Evolutionary conservation across 1,140 invertebrate species (phyloP).

Genomic region (Hylyphantes graminicola): DNA sequence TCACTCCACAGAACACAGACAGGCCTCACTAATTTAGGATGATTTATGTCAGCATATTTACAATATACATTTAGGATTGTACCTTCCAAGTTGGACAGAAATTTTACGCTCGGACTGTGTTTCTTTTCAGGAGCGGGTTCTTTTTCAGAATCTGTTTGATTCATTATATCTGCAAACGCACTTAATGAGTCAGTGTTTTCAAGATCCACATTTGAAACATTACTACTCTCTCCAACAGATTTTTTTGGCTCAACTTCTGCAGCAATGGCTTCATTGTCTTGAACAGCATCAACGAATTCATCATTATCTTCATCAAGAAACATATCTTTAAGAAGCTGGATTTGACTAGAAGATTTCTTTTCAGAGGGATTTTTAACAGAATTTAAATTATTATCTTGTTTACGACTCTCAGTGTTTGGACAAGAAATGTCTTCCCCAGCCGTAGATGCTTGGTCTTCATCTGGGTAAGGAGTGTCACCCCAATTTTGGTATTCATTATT

Average conservation of each 20-base stretch:
- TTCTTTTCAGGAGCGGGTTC: not conserved
- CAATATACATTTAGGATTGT: constrained; percentile 23
- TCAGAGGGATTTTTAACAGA: not conserved
- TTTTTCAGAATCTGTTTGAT: not conserved
- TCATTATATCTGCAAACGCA: too few species aligned
- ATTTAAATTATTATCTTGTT: not conserved
- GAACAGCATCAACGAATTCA: not conserved
- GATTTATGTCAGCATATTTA: constrained; percentile 28
- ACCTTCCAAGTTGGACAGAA: constrained; percentile 13
- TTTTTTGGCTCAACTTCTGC: too few species aligned
- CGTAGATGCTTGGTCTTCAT: not conserved
- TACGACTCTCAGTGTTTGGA: not conserved
- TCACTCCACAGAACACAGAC: constrained; percentile 27
- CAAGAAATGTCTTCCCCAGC: not conserved
- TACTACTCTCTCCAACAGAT: not conserved
- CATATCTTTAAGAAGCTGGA: not conserved
- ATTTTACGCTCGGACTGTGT: not conserved
- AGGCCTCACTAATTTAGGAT: not conserved
- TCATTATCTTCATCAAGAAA: not conserved
- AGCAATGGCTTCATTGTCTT: not conserved
- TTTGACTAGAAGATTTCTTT: not conserved
- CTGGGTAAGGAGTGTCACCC: constrained; percentile 50
- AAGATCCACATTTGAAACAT: too few species aligned
- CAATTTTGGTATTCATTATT: constrained; percentile 28
- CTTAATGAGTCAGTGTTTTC: too few species aligned